Conservation (phyloP, 1,140 invertebrate species). For the Chelonus insularis region DNA sequence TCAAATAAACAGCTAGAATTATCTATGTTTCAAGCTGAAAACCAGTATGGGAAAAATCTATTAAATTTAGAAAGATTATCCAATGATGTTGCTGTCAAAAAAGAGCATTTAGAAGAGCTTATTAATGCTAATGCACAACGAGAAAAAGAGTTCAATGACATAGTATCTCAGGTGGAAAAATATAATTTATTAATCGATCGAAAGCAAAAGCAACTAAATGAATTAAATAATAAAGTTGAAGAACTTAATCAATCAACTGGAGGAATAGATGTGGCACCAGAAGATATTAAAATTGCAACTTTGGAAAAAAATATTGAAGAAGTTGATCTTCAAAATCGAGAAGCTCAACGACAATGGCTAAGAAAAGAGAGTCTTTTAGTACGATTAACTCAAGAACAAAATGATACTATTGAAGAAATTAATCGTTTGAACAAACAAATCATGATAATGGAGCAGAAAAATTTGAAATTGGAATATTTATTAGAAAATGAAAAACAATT, state of each 20-base stretch:
- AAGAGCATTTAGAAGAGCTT: conserved; percentile 55
- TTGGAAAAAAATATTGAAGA: conserved; percentile 67
- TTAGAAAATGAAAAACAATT: conserved; percentile 64
- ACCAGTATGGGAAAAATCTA: conserved; percentile 64
- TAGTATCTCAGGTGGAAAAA: conserved; percentile 49
- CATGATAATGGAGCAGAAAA: conserved; percentile 75
- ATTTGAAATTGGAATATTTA: conserved; percentile 68
- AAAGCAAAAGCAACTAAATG: conserved; percentile 62
- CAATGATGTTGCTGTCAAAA: conserved; percentile 46
- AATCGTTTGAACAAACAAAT: conserved; percentile 73
- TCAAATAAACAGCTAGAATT: conserved; percentile 62
- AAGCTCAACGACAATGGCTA: conserved; percentile 73
- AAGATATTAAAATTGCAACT: conserved; percentile 62
- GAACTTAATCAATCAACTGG: conserved; percentile 49
- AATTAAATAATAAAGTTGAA: conserved; percentile 62
- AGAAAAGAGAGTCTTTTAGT: conserved; percentile 72
- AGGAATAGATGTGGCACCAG: conserved; percentile 54
- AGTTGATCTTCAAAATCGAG: conserved; percentile 63
- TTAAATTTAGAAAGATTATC: conserved; percentile 66
- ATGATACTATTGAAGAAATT: conserved; percentile 67
- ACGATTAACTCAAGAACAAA: conserved; percentile 67
- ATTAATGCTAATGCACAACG: conserved; percentile 57
- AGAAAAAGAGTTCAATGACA: conserved; percentile 61
- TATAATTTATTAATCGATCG: conserved; percentile 48
- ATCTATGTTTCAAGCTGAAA: conserved; percentile 65